Base-by-base conservation (phyloP, 2,797 vertebrate species). In the Scolopax bukidnonensis region DNA sequence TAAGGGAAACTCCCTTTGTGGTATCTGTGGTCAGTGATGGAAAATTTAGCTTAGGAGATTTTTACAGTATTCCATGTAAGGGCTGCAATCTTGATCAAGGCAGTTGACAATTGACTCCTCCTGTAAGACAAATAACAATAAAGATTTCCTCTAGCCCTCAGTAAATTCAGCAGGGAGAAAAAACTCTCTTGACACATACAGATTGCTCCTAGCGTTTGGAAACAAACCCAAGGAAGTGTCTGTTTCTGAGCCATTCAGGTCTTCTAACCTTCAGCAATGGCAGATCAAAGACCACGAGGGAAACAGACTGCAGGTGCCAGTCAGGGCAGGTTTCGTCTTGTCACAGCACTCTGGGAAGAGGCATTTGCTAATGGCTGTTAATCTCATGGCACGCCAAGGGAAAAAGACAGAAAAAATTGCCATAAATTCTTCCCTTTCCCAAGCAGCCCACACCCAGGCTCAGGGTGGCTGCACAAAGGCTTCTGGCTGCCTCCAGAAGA, bases 251-350 rank as follows among this genome's bases (percentile, higher is more conserved):
- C 84, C 78, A 30, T 87, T 87, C 68, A 87, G 78, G 76, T 63
- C 90, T 90, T 93, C 92, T 93, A 92, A 95, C 90, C 86, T 95
- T 96, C 86, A 92, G 87, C 81, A 83, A 48, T 96, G 95, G 93
- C 47, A 94, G 96, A 97, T 96, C 89, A 96, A 97, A 96, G 93
- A 92, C 96, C 78, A 79, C 0, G 3, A 91, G 69, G 84, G 75
- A 95, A 95, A 47, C 67, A 93, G 84, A 43, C 79, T 78, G 81
- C 95, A 96, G 92, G 79, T 96, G 96, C 96, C 96, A 95, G 84
- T 89, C 50, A 68, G 92, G 96, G 73, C 96, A 97, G 81, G 96
- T 97, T 97, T 89, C 1, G 0, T 96, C 94, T 93, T 95, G 95
- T 95, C 61, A 30, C 57, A 69, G 79, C 33, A 25, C 65, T 92